Evolutionary conservation across 2,113 vertebrate genomes (phyloP), one percentile per base, ranked within the genome.

Genomic region (Corythoichthys intestinalis): DNA sequence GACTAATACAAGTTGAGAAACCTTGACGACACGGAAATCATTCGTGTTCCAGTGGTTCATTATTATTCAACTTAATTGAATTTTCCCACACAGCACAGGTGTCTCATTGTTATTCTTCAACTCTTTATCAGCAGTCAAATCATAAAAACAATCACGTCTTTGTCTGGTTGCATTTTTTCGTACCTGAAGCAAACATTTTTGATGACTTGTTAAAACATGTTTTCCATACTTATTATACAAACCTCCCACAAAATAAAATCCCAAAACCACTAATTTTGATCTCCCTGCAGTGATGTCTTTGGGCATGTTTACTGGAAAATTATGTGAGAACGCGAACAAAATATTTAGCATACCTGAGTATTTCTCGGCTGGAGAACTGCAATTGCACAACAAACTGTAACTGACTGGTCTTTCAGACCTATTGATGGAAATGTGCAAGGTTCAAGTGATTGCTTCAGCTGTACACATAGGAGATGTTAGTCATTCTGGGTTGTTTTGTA

Each of bases 141-240:
- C 65, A 67, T 20, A 67, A 6, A 66, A 65, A 14, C 73, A 9
- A 3, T 69, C 70, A 70, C 63, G 60, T 68, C 2, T 50, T 65
- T 66, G 34, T 37, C 47, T 65, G 4, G 49, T 59, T 64, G 39
- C 65, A 52, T 72, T 73, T 69, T 37, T 20, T 80, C 52, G 70
- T 66, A 66, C 59, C 65, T 74, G 53, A 71, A 73, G 64, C 44
- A 65, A 71, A 79, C 56, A 60, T 67, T n/a, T 56, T 41, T 63
- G 69, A 72, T 81, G 64, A 77, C 67, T 73, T 4, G 44, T 38
- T 75, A 62, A 82, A 49, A 61, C 71, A 46, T 85, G 74, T 85
- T 86, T 87, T 57, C 66, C 56, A 52, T 44, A 71, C 65, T 71
- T 63, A 54, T 47, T 70, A 64, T 38, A 71, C 77, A 80, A 77